Evolutionary conservation across 2,113 vertebrate species (phyloP), one percentile per base, ranked within the genome.

Genomic region (Austrofundulus limnaeus): DNA sequence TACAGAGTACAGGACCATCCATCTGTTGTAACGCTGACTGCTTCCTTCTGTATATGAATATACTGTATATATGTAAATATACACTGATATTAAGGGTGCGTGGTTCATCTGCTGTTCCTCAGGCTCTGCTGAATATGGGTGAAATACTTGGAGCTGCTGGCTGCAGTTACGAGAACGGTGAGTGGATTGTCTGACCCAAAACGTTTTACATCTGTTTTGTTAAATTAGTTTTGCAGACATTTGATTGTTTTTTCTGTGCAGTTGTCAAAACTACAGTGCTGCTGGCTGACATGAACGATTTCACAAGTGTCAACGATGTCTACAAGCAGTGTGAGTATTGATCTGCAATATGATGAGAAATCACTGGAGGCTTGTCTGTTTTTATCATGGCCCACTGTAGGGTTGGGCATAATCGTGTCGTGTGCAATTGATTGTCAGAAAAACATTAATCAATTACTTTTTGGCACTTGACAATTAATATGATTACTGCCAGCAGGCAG

Each of bases 181-280:
- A 86, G 75, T 34, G 31, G 31, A 34, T 34, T 34, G 31, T 34
- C 31, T 34, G 31, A 34, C 31, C 10, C 31, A 34, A 50, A 66
- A 23, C 25, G 1, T 0, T 15, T 0, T 56, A 4, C 8, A 13
- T 37, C 5, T 34, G 0, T 4, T 19, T 0, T 19, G 0, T 13
- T 2, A 8, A 2, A 10, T 51, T 31, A 24, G 19, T 25, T n/a
- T 1, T 51, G 62, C 38, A 24, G 55, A 21, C 9, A 20, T 56
- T 38, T 43, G 64, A 2, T 70, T 31, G 2, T 53, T 48, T 14
- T 70, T 70, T 89, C 64, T 87, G n/a, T 91, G 41, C 84, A 99
- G 97, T 99, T 88, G 95, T 98, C 34, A 99, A 98, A 92, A 92
- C 97, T 58, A 98, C 95, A 0, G 93, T 99, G 70, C 86, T 99